These are phyloP conservation scores for Poicephalus gulielmi DNA, from an alignment of 2,113 vertebrate species.

Conservation along the genomic window DNA sequence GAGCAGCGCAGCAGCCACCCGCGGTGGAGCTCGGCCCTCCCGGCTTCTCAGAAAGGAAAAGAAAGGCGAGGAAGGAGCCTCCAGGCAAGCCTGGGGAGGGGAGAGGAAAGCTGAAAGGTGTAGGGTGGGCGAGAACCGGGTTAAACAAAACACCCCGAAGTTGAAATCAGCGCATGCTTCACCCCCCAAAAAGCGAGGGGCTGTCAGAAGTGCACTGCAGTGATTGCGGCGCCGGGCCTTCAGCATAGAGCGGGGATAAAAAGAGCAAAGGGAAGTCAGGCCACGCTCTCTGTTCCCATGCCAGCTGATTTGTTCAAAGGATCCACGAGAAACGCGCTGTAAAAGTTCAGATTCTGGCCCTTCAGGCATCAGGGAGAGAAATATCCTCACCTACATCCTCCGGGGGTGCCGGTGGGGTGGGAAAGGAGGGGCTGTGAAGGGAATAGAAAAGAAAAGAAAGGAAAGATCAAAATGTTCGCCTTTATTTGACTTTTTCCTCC, in stretches of 20 bases:
- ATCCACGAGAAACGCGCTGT: not conserved
- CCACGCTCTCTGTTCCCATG: slow-evolving; percentile 28
- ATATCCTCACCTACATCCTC: slow-evolving; percentile 2
- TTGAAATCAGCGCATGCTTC: not conserved
- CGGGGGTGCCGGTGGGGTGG: not conserved
- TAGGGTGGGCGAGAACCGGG: accelerated
- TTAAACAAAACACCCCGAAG: not conserved
- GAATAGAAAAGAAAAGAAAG: not conserved
- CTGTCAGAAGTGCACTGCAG: not conserved
- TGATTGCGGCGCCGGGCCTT: not conserved
- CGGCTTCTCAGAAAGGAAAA: not conserved
- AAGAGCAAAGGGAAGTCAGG: not conserved
- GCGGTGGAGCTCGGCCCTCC: not conserved
- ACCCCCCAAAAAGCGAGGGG: not conserved
- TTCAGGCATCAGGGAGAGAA: not conserved
- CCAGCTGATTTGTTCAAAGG: slow-evolving; percentile 52
- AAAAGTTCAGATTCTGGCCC: not conserved
- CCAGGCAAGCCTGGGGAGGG: not conserved
- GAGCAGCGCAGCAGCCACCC: not conserved
- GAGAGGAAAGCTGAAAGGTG: not conserved
- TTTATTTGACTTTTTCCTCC: not conserved
- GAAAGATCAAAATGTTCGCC: not conserved
- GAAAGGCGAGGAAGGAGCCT: not conserved
- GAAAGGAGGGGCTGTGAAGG: not conserved
- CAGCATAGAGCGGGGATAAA: not conserved